These are phyloP conservation scores for Semnornis frantzii DNA, from an alignment of 2,113 vertebrate species.

Conservation along the genomic window DNA sequence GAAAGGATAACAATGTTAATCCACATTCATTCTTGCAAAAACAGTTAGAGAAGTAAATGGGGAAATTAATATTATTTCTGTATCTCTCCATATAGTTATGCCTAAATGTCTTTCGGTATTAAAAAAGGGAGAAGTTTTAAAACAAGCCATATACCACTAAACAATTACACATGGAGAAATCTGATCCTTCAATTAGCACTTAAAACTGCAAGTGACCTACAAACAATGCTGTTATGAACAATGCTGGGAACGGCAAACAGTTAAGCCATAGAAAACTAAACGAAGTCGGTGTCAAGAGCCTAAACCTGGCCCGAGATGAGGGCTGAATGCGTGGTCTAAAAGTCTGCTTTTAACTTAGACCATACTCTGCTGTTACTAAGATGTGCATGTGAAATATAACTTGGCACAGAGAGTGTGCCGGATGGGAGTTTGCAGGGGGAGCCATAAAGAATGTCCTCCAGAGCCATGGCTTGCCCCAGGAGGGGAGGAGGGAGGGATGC, in stretches of 20 bases:
- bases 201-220: conserved; percentile 76
- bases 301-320: conserved; percentile 29
- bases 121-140: conserved; percentile 64
- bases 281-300: conserved; percentile 54
- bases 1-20: conserved; percentile 84
- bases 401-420: conserved; percentile 6
- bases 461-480: conserved; percentile 17
- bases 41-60: conserved; percentile 80
- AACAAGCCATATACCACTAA: conserved; percentile 51
- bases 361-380: conserved; percentile 54
- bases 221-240: conserved; percentile 67
- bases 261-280: conserved; percentile 55
- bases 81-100: conserved; percentile 56
- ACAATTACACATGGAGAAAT: conserved; percentile 71
- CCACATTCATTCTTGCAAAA: conserved; percentile 83
- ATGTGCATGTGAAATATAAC: conserved; percentile 37
- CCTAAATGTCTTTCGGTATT: conserved; percentile 31
- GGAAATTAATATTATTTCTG: conserved; percentile 77
- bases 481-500: conserved; percentile 40
- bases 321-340: conserved; percentile 50
- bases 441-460: conserved; percentile 37
- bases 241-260: conserved; percentile 60
- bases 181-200: conserved; percentile 76
- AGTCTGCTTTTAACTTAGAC: conserved; percentile 68
- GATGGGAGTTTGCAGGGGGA: conserved; percentile 31